Evolutionary conservation across 1,140 invertebrate genomes (phyloP).

Genomic region (Eciton burchellii): DNA sequence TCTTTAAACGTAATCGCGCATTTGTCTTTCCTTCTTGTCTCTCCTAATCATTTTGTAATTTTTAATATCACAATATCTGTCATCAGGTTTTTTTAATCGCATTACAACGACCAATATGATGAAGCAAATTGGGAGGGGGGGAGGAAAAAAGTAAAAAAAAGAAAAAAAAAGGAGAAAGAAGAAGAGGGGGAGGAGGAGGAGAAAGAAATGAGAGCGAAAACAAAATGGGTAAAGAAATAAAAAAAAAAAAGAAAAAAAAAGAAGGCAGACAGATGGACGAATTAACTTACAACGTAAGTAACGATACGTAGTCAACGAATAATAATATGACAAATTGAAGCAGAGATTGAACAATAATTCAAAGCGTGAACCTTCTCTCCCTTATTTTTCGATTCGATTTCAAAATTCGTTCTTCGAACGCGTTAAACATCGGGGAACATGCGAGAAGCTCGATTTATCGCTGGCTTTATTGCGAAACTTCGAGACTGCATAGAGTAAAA

Average conservation of each 20-base stretch:
- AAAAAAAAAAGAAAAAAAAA: conserved; percentile 16
- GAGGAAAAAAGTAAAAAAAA: not conserved
- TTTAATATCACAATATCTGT: conserved; percentile 55
- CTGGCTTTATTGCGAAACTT: conserved; percentile 11
- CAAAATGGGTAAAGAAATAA: conserved; percentile 37
- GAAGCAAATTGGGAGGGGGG: not conserved
- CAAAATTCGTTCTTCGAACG: not conserved
- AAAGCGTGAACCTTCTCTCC: conserved; percentile 11
- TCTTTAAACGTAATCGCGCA: conserved; percentile 37
- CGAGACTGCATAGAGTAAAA: conserved; percentile 17
- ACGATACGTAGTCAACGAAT: conserved; percentile 53
- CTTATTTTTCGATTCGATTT: not conserved
- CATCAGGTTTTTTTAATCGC: conserved; percentile 35
- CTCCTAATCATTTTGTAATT: conserved; percentile 34
- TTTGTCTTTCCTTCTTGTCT: conserved; percentile 1
- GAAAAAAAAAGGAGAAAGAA: conserved; percentile 17
- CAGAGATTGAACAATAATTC: conserved; percentile 21
- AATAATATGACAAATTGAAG: conserved; percentile 31
- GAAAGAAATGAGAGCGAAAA: no score
- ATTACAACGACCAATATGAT: conserved; percentile 3
- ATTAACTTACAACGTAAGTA: conserved; percentile 43
- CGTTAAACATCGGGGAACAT: not conserved
- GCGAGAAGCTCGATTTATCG: not conserved
- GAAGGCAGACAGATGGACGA: conserved; percentile 15
- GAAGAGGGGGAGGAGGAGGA: not conserved